phyloP scores from a whole-genome alignment of 2,113 vertebrate species.

The Eulemur rufifrons region DNA sequence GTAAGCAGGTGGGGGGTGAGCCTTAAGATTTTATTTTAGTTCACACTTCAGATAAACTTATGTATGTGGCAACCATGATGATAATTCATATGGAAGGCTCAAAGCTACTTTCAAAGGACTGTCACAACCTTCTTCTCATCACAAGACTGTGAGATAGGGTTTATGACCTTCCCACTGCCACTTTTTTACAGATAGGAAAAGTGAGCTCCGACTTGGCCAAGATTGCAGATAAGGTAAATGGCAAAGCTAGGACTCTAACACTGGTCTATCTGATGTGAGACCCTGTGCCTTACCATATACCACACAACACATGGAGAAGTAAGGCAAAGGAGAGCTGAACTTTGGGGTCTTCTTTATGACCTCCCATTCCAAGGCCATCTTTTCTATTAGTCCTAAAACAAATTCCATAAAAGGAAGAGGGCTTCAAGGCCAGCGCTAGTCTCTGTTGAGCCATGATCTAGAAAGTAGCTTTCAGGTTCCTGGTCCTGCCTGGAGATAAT shows the following conservation, averaged over 20 bases:
- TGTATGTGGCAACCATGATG: background rate
- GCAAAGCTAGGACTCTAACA: background rate
- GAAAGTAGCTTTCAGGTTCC: slow-evolving; percentile 9
- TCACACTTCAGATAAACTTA: background rate
- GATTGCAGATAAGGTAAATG: background rate
- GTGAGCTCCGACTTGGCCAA: background rate
- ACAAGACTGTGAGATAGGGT: background rate
- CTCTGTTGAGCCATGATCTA: slow-evolving; percentile 31
- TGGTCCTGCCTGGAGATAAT: background rate
- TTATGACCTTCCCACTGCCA: background rate
- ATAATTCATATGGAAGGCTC: slow-evolving; percentile 11
- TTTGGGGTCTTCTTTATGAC: background rate
- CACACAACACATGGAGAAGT: slow-evolving; percentile 15
- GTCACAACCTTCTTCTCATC: background rate
- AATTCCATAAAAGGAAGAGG: slow-evolving; percentile 14
- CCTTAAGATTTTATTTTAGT: no score
- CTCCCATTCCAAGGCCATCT: slow-evolving; percentile 22
- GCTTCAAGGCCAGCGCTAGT: background rate
- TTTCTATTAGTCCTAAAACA: slow-evolving; percentile 41
- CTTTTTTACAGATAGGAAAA: slow-evolving; percentile 8
- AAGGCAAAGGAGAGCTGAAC: slow-evolving; percentile 33
- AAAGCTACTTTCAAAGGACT: slow-evolving; percentile 37
- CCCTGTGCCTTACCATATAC: background rate
- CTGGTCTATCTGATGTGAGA: background rate
- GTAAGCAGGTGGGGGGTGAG: no score